Base-by-base conservation (phyloP, 2,888 invertebrate genomes). In the Gastracanthus pulcherrimus region DNA sequence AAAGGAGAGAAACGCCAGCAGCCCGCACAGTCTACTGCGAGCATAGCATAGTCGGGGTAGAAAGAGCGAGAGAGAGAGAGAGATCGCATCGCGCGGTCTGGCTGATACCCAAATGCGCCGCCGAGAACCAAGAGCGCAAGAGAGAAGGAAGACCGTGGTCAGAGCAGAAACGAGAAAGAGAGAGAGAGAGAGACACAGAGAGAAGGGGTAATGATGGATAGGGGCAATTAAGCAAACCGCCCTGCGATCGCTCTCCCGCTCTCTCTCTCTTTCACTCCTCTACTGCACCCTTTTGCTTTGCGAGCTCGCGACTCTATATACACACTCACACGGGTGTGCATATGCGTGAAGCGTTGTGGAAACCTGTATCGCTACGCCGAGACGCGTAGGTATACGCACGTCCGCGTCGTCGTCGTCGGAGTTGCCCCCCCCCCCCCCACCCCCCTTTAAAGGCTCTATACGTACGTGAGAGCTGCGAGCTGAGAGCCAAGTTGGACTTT, bases 121-220 rank as follows among this genome's bases (percentile, higher is more conserved):
- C 66, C 76, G 38, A 55, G 34, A 36, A 66, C 48, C 41, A 45
- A 48, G 67, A 69, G 75, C 36, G 70, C 29, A 48, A 45, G 48
- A 41, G 62, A 29, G 72, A 23, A 41, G 19, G n/a, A 29, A 26
- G 66, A 62, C 34, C 23, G 36, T 11, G 62, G 31, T 58, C 41
- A 19, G 41, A n/a, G 29, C 29, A 55, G 41, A 36, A n/a, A n/a
- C n/a, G 29, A 13, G n/a, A 9, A 31, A 69, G 51, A 16, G 31
- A n/a, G 51, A 36, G 29, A 13, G n/a, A 9, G 48, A 69, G 51
- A 16, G 31, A n/a, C 38, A 34, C 9, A 13, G 34, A 64, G 36
- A 79, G 85, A 82, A 84, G 86, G 87, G 85, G 86, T 87, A 86
- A 86, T 87, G 87, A 87, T 87, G 87, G 87, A 87, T 87, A 84